phyloP scores from a whole-genome alignment of 37 sponge, comb jelly and placozoan genomes.

The Corticium candelabrum region DNA sequence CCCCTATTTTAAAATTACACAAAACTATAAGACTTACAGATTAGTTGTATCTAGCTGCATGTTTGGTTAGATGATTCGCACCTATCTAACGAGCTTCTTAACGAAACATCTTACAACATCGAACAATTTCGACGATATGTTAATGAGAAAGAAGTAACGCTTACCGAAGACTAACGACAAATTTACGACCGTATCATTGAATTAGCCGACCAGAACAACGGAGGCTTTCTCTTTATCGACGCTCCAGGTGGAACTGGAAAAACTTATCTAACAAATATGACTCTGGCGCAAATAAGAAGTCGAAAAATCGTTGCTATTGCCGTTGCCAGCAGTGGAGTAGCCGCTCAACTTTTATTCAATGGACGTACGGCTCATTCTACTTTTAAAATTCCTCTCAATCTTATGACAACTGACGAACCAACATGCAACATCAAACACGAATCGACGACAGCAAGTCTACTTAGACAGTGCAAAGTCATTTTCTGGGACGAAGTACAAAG shows the following conservation, averaged over 20 bases:
- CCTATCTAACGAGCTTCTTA: not conserved
- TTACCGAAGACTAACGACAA: conserved; percentile 12
- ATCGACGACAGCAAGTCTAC: conserved; percentile 15
- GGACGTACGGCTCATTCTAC: conserved; percentile 23
- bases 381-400: conserved; percentile 28
- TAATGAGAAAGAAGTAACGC: conserved; percentile 5
- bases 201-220: not conserved
- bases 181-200: conserved; percentile 3
- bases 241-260: conserved; percentile 31
- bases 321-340: conserved; percentile 26
- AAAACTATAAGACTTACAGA: no score
- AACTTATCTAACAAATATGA: conserved; percentile 25
- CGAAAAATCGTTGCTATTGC: conserved; percentile 12
- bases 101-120: not conserved
- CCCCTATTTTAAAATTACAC: not conserved
- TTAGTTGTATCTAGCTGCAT: no score
- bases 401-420: not conserved
- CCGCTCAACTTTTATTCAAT: conserved; percentile 16
- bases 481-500: conserved; percentile 20
- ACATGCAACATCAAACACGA: conserved; percentile 17
- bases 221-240: conserved; percentile 19
- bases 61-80: not conserved
- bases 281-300: conserved; percentile 15
- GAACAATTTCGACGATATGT: not conserved
- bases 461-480: conserved; percentile 3